Evolutionary conservation across 2,888 invertebrate genomes (phyloP).

Genomic region (Nomada hirtipes): DNA sequence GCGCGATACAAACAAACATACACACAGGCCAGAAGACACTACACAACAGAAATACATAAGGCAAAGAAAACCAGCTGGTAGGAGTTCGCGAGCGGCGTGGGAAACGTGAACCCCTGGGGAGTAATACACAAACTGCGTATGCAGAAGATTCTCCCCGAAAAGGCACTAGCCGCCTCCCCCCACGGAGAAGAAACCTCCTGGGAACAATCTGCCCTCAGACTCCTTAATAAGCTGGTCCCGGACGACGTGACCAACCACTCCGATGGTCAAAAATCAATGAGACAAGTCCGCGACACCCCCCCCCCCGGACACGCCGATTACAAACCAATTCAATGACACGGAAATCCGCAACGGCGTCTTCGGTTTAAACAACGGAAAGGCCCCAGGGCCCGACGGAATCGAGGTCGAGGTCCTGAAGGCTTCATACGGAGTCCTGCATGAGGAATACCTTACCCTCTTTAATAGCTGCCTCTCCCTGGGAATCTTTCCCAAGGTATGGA

Average conservation of each 20-base stretch:
- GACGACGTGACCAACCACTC: background rate
- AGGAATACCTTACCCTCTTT: too few relatives aligned
- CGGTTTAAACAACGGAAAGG: constrained; percentile 8
- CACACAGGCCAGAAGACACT: background rate
- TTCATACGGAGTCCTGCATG: too few relatives aligned
- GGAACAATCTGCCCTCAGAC: background rate
- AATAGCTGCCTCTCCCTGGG: too few relatives aligned
- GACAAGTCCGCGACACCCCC: too few relatives aligned
- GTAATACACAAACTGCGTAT: background rate
- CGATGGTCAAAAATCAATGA: background rate
- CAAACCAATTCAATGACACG: background rate
- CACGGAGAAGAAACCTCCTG: background rate
- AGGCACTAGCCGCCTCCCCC: background rate
- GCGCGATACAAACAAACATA: background rate
- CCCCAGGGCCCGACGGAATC: background rate
- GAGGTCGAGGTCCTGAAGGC: background rate
- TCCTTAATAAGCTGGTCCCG: background rate
- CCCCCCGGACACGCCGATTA: background rate
- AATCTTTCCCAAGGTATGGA: too few relatives aligned
- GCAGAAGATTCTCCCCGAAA: background rate
- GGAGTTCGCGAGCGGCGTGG: background rate
- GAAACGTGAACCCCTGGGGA: constrained; percentile 3
- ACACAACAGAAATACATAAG: background rate
- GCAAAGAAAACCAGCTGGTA: constrained; percentile 4
- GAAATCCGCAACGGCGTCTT: background rate